A percentile compares a stretch with the other conserved stretches of the same genome.
Evolutionary conservation across 2,888 invertebrate species (phyloP).

Genomic region (Apodemia mormo): DNA sequence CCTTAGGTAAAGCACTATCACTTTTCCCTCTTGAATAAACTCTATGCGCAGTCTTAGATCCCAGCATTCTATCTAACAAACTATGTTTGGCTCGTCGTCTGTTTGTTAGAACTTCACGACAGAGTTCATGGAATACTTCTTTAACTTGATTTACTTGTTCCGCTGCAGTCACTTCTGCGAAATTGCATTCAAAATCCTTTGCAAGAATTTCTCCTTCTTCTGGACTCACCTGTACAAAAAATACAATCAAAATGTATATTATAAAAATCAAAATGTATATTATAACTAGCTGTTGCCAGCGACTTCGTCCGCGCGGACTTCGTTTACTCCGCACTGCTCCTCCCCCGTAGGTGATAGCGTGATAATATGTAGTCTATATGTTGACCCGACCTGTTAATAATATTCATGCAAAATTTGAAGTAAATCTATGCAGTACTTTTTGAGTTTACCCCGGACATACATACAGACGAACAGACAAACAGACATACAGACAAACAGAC

Average conservation of each 20-base stretch:
- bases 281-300: neutral
- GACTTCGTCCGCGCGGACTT: no score
- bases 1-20: conserved; percentile 93
- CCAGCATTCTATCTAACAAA: conserved; percentile 90
- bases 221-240: conserved; percentile 83
- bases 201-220: conserved; percentile 95
- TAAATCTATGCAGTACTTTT: no score
- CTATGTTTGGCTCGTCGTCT: conserved; percentile 93
- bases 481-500: no score
- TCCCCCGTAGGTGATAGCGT: no score
- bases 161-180: conserved; percentile 93
- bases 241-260: no score
- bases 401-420: no score
- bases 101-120: conserved; percentile 89
- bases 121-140: conserved; percentile 92
- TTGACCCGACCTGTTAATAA: no score
- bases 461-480: no score
- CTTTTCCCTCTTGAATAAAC: conserved; percentile 93
- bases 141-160: conserved; percentile 93
- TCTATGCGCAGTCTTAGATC: conserved; percentile 85
- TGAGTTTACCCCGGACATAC: no score
- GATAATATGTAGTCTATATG: no score
- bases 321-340: no score
- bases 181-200: conserved; percentile 93
- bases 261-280: neutral